Evolutionary conservation across 1,140 invertebrate species (phyloP).

Genomic region (Penaeus chinensis): DNA sequence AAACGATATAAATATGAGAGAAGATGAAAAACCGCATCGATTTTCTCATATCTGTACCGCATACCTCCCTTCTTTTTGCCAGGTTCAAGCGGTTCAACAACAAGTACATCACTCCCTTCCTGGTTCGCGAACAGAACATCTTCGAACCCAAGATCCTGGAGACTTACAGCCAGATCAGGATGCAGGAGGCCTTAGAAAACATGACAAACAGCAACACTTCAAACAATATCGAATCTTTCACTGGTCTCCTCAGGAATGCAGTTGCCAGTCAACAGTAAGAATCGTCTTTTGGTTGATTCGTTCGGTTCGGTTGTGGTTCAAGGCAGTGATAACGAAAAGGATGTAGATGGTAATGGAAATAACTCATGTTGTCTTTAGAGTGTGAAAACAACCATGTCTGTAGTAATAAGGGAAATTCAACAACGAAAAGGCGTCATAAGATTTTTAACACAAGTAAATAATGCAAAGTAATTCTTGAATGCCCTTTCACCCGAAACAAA

Average conservation of each 20-base stretch:
- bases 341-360: too few species aligned
- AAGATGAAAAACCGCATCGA: neutral
- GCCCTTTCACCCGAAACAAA: too few species aligned
- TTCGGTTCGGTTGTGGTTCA: too few species aligned
- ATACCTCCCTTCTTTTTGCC: slow-evolving; percentile 61
- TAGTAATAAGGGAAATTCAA: too few species aligned
- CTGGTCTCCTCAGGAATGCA: slow-evolving; percentile 79
- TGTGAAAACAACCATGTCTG: too few species aligned
- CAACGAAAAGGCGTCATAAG: too few species aligned
- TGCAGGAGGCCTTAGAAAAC: slow-evolving; percentile 92
- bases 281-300: too few species aligned
- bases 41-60: neutral
- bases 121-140: slow-evolving; percentile 86
- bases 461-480: too few species aligned
- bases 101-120: slow-evolving; percentile 88
- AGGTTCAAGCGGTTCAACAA: slow-evolving; percentile 95
- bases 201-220: slow-evolving; percentile 85
- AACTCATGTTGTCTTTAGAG: too few species aligned
- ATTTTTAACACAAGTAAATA: too few species aligned
- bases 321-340: too few species aligned
- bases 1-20: neutral
- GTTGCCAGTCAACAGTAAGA: slow-evolving; percentile 33
- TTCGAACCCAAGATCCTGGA: slow-evolving; percentile 94
- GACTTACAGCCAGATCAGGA: slow-evolving; percentile 92
- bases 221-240: slow-evolving; percentile 90